These are phyloP conservation scores for Hydrolagus colliei DNA, from an alignment of 2,797 vertebrate genomes.

Conservation along the genomic window DNA sequence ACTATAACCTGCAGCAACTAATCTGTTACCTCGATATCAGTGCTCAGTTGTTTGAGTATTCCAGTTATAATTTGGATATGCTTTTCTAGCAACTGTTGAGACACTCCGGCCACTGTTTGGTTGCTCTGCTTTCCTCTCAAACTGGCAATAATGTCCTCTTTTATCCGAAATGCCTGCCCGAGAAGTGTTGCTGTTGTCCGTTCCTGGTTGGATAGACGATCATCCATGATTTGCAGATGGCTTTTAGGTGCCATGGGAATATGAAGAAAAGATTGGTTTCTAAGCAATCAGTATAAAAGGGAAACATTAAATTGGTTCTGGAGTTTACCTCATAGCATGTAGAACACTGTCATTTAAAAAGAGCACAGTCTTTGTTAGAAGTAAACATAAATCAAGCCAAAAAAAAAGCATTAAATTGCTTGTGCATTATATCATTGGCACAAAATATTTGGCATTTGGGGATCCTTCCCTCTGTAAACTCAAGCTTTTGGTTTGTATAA, in stretches of 20 bases:
- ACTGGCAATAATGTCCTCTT: conserved; percentile 57
- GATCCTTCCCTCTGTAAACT: no score
- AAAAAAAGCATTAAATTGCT: no score
- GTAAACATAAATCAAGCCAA: no score
- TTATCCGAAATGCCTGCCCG: conserved; percentile 67
- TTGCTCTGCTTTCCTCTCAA: conserved; percentile 53
- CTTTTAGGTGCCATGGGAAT: conserved; percentile 35
- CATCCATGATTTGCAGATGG: conserved; percentile 49
- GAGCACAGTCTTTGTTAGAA: no score
- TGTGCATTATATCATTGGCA: no score
- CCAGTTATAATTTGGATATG: conserved; percentile 65
- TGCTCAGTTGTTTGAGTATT: conserved; percentile 68
- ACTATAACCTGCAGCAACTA: neutral
- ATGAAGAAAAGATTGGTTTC: conserved; percentile 40
- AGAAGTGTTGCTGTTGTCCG: conserved; percentile 57
- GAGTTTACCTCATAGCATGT: neutral
- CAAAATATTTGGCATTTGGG: no score
- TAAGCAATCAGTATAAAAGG: conserved; percentile 28
- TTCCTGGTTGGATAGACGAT: conserved; percentile 53
- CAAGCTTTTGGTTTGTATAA: no score
- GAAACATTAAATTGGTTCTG: neutral
- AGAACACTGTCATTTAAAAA: no score
- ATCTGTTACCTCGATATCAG: conserved; percentile 61
- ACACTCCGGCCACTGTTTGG: conserved; percentile 50
- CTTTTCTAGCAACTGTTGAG: conserved; percentile 62